Percentiles rank a stretch among this genome's conserved stretches.
phyloP scores from a whole-genome alignment of 2,113 vertebrate species.

The Morone saxatilis region DNA sequence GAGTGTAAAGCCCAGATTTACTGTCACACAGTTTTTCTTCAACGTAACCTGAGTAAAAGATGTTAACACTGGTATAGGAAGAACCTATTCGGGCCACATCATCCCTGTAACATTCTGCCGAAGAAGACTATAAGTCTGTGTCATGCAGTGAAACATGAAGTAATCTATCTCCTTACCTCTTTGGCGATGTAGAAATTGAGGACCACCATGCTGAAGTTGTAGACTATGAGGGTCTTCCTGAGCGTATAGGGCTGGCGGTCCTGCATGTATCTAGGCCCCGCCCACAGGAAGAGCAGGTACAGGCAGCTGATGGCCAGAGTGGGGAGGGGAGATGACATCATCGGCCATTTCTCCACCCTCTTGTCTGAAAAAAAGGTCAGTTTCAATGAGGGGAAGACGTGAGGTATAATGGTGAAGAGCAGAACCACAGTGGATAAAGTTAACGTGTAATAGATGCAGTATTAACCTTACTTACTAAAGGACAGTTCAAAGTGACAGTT shows the following conservation, averaged over 20 bases:
- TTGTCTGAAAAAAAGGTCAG: conserved; percentile 86
- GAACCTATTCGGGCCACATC: not conserved
- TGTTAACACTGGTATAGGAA: not conserved
- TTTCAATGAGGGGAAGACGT: not conserved
- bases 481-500: not conserved
- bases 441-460: not conserved
- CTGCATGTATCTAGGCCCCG: conserved; percentile 97
- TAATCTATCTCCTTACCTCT: conserved; percentile 86
- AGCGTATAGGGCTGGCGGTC: conserved; percentile 93
- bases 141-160: not conserved
- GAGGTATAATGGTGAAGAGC: not conserved
- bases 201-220: conserved; percentile 99
- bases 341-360: conserved; percentile 94
- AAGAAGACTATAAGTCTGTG: too few relatives aligned
- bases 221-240: conserved; percentile 92
- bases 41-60: not conserved
- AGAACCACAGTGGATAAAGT: not conserved
- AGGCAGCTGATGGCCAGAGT: conserved; percentile 95
- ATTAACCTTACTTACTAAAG: not conserved
- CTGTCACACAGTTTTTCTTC: not conserved
- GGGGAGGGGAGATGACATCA: conserved; percentile 94
- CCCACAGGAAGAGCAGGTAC: conserved; percentile 97
- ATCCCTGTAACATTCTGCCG: not conserved
- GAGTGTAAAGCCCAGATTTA: not conserved
- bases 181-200: conserved; percentile 99